These are phyloP conservation scores for Tenthredo scrophulariae DNA, from an alignment of 2,888 invertebrate genomes.

Conservation along the genomic window DNA sequence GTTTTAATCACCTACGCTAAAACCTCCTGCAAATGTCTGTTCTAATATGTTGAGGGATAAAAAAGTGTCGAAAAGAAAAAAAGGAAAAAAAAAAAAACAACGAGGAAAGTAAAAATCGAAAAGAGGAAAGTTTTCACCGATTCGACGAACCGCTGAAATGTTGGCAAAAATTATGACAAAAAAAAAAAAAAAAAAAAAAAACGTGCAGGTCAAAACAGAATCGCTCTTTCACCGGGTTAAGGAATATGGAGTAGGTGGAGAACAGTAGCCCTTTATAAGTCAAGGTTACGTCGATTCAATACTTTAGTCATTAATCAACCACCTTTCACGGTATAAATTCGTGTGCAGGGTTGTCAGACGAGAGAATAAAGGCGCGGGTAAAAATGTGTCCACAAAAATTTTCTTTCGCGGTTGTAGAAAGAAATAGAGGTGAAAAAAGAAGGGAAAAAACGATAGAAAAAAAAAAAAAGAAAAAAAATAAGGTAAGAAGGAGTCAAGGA, in stretches of 20 bases:
- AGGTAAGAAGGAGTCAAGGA: neutral
- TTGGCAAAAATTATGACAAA: too few species aligned
- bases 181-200: too few species aligned
- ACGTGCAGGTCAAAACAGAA: too few species aligned
- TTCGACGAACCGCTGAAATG: too few species aligned
- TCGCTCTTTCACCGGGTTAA: too few species aligned
- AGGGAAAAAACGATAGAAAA: neutral
- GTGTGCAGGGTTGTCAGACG: neutral
- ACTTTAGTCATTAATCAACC: neutral
- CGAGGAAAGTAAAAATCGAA: too few species aligned
- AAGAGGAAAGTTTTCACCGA: too few species aligned
- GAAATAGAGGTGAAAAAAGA: neutral
- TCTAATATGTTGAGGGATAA: too few species aligned
- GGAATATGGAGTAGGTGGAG: neutral
- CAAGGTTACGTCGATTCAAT: constrained; percentile 31
- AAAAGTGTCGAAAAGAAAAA: too few species aligned
- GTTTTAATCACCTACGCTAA: too few species aligned
- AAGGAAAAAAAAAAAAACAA: too few species aligned
- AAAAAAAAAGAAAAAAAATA: neutral
- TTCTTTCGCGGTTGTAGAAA: neutral
- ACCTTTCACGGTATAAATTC: constrained; percentile 1
- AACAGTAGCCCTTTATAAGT: neutral
- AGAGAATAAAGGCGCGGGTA: neutral
- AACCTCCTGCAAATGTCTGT: too few species aligned
- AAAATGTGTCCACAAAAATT: constrained; percentile 11